These are phyloP conservation scores for Drosophila nasuta DNA, from an alignment of 1,140 invertebrate genomes.

Conservation along the genomic window DNA sequence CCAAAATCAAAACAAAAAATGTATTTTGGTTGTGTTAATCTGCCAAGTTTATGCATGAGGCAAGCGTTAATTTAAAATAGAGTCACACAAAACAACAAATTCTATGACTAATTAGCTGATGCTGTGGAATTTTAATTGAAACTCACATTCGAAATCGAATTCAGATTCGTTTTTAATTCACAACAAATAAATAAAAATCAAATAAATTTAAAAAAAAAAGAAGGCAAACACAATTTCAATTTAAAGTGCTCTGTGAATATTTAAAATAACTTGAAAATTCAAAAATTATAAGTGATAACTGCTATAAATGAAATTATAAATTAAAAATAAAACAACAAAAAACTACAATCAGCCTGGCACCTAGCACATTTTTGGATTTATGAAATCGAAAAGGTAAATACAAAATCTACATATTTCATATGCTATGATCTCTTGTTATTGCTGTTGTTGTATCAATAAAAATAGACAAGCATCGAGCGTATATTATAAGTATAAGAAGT, in stretches of 20 bases:
- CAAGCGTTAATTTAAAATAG: constrained; percentile 62
- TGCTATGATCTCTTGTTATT: constrained; percentile 33
- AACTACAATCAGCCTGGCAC: constrained; percentile 26
- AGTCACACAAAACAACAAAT: constrained; percentile 48
- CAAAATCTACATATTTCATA: constrained; percentile 30
- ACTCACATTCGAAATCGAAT: constrained; percentile 28
- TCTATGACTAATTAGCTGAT: constrained; percentile 71
- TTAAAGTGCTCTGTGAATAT: constrained; percentile 36
- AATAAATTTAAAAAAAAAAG: constrained; percentile 58
- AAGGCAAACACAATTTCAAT: constrained; percentile 43
- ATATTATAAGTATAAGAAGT: constrained; percentile 17
- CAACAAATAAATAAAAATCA: constrained; percentile 31
- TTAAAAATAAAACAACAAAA: constrained; percentile 18
- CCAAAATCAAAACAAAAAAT: constrained; percentile 55
- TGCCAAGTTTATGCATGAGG: constrained; percentile 71
- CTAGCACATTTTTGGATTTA: constrained; percentile 71
- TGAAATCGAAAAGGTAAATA: constrained; percentile 82
- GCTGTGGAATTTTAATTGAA: constrained; percentile 70
- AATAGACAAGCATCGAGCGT: constrained; percentile 60
- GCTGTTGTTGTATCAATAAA: constrained; percentile 59
- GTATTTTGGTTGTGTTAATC: constrained; percentile 58
- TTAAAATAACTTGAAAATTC: constrained; percentile 8
- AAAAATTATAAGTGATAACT: constrained; percentile 8
- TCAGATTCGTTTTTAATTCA: constrained; percentile 7
- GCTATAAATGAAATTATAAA: constrained; percentile 8